Conservation (phyloP, 2,113 vertebrate genomes). For the Lepisosteus oculatus region DNA sequence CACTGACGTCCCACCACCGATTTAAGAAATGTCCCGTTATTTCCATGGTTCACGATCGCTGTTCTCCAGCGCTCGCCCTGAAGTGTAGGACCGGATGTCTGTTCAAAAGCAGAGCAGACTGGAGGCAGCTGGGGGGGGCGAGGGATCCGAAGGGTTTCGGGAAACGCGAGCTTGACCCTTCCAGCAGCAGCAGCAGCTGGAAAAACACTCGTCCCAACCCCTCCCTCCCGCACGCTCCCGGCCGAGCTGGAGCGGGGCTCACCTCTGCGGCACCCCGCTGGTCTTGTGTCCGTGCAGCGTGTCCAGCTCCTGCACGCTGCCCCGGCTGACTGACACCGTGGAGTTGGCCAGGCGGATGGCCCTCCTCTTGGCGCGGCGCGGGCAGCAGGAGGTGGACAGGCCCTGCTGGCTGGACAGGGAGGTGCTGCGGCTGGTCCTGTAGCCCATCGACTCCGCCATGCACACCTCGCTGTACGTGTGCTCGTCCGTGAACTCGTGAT, state of each 20-base stretch:
- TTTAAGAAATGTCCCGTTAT: no score
- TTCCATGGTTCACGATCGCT: no score
- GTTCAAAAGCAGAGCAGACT: no score
- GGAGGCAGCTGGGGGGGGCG: no score
- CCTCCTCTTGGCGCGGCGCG: conserved; percentile 70
- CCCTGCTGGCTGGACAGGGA: conserved; percentile 83
- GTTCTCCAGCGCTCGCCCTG: no score
- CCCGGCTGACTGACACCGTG: conserved; percentile 78
- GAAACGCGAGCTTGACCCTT: no score
- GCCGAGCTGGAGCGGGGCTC: conserved; percentile 9
- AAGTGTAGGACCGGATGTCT: no score
- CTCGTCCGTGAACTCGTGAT: conserved; percentile 86
- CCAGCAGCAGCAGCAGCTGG: no score
- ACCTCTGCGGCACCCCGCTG: conserved; percentile 69
- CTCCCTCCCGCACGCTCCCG: no score
- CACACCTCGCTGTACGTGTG: conserved; percentile 80
- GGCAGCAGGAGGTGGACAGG: conserved; percentile 74
- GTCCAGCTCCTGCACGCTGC: conserved; percentile 84
- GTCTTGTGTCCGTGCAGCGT: conserved; percentile 67
- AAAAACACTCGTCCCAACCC: no score
- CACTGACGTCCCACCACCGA: no score
- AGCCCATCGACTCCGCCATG: conserved; percentile 75
- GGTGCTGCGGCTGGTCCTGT: conserved; percentile 81
- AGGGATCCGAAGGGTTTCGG: no score
- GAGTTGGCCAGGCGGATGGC: conserved; percentile 83